Evolutionary conservation across 1,140 invertebrate species (phyloP).

Genomic region (Aphelinus certus): DNA sequence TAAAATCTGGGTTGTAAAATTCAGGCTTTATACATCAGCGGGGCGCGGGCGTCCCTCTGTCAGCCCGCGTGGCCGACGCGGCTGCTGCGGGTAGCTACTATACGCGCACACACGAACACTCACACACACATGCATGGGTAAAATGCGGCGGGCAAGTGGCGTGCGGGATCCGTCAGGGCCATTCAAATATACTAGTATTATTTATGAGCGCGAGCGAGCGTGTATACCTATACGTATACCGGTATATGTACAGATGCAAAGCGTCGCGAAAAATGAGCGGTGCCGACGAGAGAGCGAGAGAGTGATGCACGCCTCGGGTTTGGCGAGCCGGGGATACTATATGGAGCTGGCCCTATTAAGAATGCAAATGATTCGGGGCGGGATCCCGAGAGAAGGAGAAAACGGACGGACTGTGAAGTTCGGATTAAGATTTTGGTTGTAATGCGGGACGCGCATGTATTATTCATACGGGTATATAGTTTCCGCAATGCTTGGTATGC

Average conservation of each 20-base stretch:
- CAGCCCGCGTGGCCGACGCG: too few relatives aligned
- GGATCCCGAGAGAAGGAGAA: not conserved
- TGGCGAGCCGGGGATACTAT: not conserved
- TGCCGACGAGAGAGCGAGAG: not conserved
- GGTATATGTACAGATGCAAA: constrained; percentile 42
- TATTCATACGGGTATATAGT: too few relatives aligned
- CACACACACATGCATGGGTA: not conserved
- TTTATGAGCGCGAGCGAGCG: constrained; percentile 55
- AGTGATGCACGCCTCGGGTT: not conserved
- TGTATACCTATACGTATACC: not conserved
- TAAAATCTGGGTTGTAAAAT: constrained; percentile 10
- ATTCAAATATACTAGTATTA: constrained; percentile 64
- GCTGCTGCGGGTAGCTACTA: too few relatives aligned
- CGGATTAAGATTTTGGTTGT: too few relatives aligned
- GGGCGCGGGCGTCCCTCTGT: too few relatives aligned
- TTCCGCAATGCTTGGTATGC: too few relatives aligned
- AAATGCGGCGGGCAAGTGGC: constrained; percentile 50
- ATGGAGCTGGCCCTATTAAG: not conserved
- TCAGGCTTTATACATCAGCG: not conserved
- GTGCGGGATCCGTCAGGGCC: constrained; percentile 59
- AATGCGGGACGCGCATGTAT: too few relatives aligned
- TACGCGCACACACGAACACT: constrained; percentile 1
- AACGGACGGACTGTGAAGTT: not conserved
- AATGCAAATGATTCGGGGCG: constrained; percentile 1
- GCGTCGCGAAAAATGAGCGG: constrained; percentile 34